Evolutionary conservation across 2,888 invertebrate genomes (phyloP), one percentile per base, ranked within the genome.

Genomic region (Cerastis rubricosa): DNA sequence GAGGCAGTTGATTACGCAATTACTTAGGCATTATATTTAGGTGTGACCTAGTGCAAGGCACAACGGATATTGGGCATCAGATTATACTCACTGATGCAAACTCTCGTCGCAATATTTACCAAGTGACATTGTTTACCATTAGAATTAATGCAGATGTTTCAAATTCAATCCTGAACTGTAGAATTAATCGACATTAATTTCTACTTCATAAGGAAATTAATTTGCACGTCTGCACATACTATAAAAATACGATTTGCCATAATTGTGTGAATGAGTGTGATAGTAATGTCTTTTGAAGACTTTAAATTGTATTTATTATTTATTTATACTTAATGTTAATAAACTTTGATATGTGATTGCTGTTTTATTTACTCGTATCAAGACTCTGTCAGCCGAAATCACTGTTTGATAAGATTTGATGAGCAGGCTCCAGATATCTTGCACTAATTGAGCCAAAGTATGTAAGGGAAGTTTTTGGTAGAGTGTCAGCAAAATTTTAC

Each of bases 271-370:
- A 65, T 78, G 68, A 75, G 84, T 86, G 90, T 89, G 90, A 90
- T 90, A 88, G 51, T 63, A 75, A 76, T 71, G 89, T 91, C 89
- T 89, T 89, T 0, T 69, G 71, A 90, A 90, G 91, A 90, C 89
- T 67, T 59, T 84, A 80, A 90, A 79, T 47, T 78, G 35, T 86
- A 88, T 88, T 88, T 85, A 85, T 80, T 85, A 76, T 74, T 85
- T 81, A 86, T 86, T 85, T 83, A 67, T 63, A 66, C 40, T 61
- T 78, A 74, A 69, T 59, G 11, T 40, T 61, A 87, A 84, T 83
- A 86, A 84, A 78, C 71, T 84, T 84, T 88, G 74, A 81, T 86
- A 84, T 79, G 74, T 76, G 17, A 75, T 47, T 54, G 63, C 64
- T 12, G 68, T 87, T 81, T 87, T 1, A 75, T 75, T 85, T 54